Evolutionary conservation across 2,888 invertebrate genomes (phyloP).

Genomic region (Drosophila histrio): DNA sequence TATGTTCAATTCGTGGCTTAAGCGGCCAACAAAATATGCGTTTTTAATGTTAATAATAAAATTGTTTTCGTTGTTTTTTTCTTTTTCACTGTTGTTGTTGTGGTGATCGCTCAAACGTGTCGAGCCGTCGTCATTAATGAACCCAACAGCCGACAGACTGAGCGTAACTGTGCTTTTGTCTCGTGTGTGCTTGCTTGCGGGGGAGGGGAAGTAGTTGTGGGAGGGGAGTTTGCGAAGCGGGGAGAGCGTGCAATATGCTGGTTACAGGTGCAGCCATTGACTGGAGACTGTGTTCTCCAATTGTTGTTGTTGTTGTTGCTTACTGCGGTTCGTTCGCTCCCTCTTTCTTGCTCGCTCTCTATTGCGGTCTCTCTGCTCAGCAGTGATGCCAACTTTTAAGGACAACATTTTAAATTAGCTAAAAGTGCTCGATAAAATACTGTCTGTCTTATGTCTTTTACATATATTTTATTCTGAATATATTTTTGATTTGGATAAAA

Average conservation of each 20-base stretch:
- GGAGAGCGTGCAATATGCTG: slow-evolving; percentile 53
- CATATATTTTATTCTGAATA: too few relatives aligned
- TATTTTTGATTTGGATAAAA: too few relatives aligned
- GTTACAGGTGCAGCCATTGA: slow-evolving; percentile 76
- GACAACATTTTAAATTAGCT: too few relatives aligned
- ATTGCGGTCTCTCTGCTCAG: slow-evolving; percentile 8
- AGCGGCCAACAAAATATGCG: slow-evolving; percentile 63
- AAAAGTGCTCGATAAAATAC: too few relatives aligned
- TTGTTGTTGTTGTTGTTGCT: slow-evolving; percentile 46
- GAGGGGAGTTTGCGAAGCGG: slow-evolving; percentile 1
- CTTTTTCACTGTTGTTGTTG: slow-evolving; percentile 38
- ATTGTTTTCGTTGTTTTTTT: slow-evolving; percentile 40
- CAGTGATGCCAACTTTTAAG: too few relatives aligned
- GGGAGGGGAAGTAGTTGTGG: background rate
- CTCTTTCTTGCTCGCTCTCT: slow-evolving; percentile 42
- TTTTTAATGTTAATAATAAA: slow-evolving; percentile 72
- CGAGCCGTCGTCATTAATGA: slow-evolving; percentile 76
- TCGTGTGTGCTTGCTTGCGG: slow-evolving; percentile 11
- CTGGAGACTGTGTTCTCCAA: slow-evolving; percentile 65
- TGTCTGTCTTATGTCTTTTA: too few relatives aligned
- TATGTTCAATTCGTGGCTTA: slow-evolving; percentile 52
- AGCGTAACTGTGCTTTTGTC: slow-evolving; percentile 76
- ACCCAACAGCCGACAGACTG: slow-evolving; percentile 54
- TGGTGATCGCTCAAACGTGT: slow-evolving; percentile 75
- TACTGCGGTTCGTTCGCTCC: background rate